Evolutionary conservation across 2,113 vertebrate species (phyloP).

Genomic region (Pimephales promelas): DNA sequence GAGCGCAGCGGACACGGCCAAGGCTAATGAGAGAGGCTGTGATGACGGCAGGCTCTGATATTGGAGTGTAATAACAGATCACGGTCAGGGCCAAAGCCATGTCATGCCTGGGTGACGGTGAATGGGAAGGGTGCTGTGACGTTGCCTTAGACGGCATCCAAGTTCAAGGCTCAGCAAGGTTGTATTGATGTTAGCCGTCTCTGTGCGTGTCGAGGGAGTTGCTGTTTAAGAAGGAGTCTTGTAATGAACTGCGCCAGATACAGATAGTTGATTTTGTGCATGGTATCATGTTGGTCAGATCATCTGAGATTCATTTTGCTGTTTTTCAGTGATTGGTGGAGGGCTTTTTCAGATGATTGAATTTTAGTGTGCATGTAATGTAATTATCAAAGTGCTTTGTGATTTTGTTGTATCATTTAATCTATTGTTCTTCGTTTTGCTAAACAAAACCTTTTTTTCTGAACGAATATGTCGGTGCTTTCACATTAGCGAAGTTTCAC

Average conservation of each 20-base stretch:
- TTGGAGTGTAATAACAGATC: constrained; percentile 71
- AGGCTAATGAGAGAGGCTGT: constrained; percentile 75
- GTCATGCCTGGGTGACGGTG: constrained; percentile 61
- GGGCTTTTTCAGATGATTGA: neutral
- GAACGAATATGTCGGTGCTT: neutral
- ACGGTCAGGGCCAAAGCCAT: constrained; percentile 78
- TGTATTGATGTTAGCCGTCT: constrained; percentile 27
- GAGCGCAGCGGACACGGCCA: constrained; percentile 69
- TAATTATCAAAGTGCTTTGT: neutral
- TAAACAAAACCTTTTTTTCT: neutral
- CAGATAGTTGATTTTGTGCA: neutral
- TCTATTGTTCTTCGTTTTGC: too few species aligned
- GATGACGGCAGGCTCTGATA: constrained; percentile 78
- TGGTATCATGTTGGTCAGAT: neutral
- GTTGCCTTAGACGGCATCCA: constrained; percentile 64
- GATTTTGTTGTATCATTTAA: neutral
- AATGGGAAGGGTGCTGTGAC: constrained; percentile 44
- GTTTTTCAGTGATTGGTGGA: neutral
- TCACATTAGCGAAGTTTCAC: neutral
- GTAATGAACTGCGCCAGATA: neutral
- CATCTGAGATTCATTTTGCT: neutral
- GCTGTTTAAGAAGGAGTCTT: neutral
- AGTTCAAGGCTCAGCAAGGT: constrained; percentile 64
- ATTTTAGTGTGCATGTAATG: neutral
- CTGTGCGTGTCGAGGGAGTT: neutral